A percentile compares a stretch with the other conserved stretches of the same genome.
These are phyloP conservation scores for Gallirallus australis DNA, from an alignment of 2,797 vertebrate species.

Conservation along the genomic window DNA sequence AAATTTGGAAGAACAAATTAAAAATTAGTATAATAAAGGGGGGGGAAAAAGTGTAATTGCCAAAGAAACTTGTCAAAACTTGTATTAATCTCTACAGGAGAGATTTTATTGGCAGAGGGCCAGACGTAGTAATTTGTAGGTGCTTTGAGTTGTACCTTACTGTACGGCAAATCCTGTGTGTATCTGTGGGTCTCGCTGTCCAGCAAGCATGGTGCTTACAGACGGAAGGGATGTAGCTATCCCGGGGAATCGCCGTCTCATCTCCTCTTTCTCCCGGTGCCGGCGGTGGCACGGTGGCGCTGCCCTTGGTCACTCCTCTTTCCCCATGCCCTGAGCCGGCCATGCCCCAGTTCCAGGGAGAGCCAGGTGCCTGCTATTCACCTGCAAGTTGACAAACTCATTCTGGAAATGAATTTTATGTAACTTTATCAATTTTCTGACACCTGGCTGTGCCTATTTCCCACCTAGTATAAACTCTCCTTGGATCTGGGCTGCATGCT, in stretches of 20 bases:
- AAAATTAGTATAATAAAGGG: neutral
- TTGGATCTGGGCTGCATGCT: neutral
- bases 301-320: neutral
- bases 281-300: neutral
- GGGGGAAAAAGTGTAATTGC: neutral
- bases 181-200: neutral
- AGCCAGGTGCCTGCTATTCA: neutral
- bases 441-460: neutral
- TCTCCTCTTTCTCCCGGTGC: neutral
- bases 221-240: rapidly evolving
- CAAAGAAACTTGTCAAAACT: neutral
- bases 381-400: neutral
- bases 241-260: rapidly evolving
- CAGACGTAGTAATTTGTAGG: neutral
- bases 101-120: neutral
- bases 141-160: neutral
- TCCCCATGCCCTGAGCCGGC: neutral
- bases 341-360: neutral
- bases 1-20: neutral
- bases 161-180: neutral
- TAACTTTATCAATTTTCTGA: neutral
- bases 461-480: neutral
- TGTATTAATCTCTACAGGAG: neutral
- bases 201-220: neutral
- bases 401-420: neutral